Evolutionary conservation across 2,797 vertebrate genomes (phyloP).

Genomic region (Sarcoramphus papa): DNA sequence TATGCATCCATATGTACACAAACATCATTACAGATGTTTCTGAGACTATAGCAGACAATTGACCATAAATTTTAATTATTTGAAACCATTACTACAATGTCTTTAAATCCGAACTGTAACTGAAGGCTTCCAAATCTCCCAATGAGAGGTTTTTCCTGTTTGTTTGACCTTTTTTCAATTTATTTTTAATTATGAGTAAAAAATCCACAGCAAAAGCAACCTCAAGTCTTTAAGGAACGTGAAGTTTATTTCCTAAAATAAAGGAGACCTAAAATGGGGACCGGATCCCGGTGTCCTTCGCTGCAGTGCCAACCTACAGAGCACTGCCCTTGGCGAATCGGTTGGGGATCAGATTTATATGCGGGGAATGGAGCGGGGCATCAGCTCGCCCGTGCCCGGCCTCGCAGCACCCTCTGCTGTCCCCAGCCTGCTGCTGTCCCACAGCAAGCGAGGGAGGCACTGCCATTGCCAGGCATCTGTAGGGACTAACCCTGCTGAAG

Average conservation of each 20-base stretch:
- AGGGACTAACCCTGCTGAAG: not conserved
- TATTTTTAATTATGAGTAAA: not conserved
- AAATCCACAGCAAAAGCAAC: not conserved
- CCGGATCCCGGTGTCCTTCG: fast-evolving
- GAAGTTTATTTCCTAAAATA: not conserved
- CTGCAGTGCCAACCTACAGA: not conserved
- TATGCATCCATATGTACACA: not conserved
- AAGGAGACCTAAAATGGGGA: not conserved
- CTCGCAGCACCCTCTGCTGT: not conserved
- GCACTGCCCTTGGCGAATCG: not conserved
- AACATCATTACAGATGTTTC: not conserved
- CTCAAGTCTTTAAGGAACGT: not conserved
- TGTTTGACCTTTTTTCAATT: not conserved
- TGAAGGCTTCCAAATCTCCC: not conserved
- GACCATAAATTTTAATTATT: not conserved
- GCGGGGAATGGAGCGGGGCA: not conserved
- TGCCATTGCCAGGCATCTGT: not conserved
- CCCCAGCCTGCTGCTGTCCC: not conserved
- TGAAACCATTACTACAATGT: not conserved
- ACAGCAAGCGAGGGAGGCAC: not conserved
- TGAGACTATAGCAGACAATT: not conserved
- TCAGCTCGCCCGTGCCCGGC: not conserved
- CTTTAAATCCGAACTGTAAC: not conserved
- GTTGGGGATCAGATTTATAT: not conserved
- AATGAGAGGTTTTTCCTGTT: not conserved